Evolutionary conservation across 1,140 invertebrate genomes (phyloP).

Genomic region (Xylocopa sonorina): DNA sequence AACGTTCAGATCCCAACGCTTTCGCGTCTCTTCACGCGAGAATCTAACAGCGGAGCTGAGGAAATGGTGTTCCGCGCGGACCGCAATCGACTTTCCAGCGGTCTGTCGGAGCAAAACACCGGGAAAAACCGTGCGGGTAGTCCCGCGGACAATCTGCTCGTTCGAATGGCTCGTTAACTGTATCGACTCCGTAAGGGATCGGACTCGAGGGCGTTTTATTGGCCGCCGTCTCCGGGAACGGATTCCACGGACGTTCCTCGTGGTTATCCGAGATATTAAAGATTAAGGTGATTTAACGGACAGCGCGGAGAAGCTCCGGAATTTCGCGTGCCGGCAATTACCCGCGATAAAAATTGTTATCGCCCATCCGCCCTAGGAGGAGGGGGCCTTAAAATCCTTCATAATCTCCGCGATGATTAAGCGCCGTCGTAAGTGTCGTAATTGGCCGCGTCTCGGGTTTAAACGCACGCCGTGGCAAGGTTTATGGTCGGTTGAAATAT

Average conservation of each 20-base stretch:
- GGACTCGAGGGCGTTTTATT: conserved; percentile 16
- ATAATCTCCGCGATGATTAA: conserved; percentile 44
- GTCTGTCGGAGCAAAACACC: not conserved
- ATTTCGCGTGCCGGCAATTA: conserved; percentile 39
- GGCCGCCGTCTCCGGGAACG: not conserved
- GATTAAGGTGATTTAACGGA: conserved; percentile 45
- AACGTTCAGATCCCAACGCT: no score
- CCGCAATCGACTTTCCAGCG: not conserved
- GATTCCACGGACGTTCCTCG: conserved; percentile 8
- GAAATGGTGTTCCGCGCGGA: no score
- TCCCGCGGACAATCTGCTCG: not conserved
- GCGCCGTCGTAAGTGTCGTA: conserved; percentile 25
- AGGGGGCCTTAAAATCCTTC: conserved; percentile 26
- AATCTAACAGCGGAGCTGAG: no score
- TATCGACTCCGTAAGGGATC: conserved; percentile 14
- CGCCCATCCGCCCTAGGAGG: not conserved
- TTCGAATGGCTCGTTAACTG: conserved; percentile 21
- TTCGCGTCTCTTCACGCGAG: no score
- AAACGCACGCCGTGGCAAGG: not conserved
- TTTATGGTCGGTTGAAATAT: not conserved
- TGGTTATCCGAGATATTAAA: conserved; percentile 42
- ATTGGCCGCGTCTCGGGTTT: conserved; percentile 30
- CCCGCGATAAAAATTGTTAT: conserved; percentile 47
- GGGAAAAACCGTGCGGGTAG: not conserved
- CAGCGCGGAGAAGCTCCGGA: not conserved